A percentile compares a stretch with the other conserved stretches of the same genome.
Conservation (phyloP, 2,797 vertebrate genomes). For the Helostoma temminkii region DNA sequence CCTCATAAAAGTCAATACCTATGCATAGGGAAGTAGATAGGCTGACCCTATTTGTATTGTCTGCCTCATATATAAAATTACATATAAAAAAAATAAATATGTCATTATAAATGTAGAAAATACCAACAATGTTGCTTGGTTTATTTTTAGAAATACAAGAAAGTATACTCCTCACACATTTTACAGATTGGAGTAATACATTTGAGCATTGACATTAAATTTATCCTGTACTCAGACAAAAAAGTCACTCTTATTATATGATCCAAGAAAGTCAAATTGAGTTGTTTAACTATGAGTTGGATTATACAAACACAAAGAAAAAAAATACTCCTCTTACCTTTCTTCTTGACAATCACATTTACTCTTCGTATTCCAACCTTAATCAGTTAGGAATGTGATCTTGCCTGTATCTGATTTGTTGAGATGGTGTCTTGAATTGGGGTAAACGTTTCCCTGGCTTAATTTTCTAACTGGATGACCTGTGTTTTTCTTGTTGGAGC, state of each 20-base stretch:
- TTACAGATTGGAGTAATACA: slow-evolving; percentile 7
- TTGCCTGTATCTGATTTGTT: neutral
- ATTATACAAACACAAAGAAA: neutral
- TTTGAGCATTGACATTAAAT: slow-evolving; percentile 1
- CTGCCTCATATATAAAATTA: slow-evolving; percentile 28
- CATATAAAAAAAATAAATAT: slow-evolving; percentile 21
- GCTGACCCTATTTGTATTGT: slow-evolving; percentile 39
- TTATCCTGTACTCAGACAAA: slow-evolving; percentile 3
- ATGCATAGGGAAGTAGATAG: slow-evolving; percentile 37
- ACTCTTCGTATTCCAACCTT: neutral
- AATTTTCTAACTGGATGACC: neutral
- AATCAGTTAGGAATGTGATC: neutral
- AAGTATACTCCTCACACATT: neutral
- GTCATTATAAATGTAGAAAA: slow-evolving; percentile 19
- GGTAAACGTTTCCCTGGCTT: neutral
- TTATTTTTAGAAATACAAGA: slow-evolving; percentile 19
- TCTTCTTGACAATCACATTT: neutral
- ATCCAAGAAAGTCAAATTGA: neutral
- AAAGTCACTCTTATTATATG: neutral
- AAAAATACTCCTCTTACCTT: neutral
- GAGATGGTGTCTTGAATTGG: neutral
- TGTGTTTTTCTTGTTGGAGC: neutral
- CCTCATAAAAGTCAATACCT: slow-evolving; percentile 59
- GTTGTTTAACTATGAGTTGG: neutral
- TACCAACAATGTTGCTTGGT: neutral